A percentile compares a stretch with the other conserved stretches of the same genome.
phyloP scores from a whole-genome alignment of 30 jellyfish, hydroid and myxozoan genomes.

The Turritopsis rubra region DNA sequence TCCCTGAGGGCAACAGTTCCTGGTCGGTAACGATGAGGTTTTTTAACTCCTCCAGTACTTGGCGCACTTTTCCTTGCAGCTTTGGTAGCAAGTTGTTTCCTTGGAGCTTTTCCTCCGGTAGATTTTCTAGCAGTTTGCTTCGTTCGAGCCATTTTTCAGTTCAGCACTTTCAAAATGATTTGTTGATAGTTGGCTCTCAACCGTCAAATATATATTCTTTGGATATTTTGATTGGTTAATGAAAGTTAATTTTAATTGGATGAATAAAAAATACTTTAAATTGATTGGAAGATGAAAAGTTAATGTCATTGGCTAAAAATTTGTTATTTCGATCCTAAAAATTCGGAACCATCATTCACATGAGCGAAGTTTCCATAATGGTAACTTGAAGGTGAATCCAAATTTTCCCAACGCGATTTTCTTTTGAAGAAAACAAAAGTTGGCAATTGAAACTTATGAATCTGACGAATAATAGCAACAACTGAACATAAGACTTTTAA shows the following conservation, averaged over 20 bases:
- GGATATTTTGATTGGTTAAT: background rate
- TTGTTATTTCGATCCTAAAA: constrained; percentile 1
- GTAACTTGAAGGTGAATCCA: background rate
- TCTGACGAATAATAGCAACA: too few relatives aligned
- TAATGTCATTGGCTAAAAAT: background rate
- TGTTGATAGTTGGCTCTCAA: background rate
- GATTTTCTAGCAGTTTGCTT: constrained; percentile 98
- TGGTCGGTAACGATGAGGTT: constrained; percentile 97
- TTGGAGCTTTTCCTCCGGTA: constrained; percentile 98
- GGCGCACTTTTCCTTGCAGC: constrained; percentile 98
- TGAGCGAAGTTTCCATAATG: background rate
- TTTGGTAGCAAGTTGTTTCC: constrained; percentile 95
- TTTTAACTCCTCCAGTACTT: constrained; percentile 95
- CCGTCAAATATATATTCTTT: background rate
- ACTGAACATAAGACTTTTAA: too few relatives aligned
- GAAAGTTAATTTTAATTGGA: constrained; percentile 1
- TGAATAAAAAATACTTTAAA: background rate
- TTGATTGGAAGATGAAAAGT: constrained; percentile 13
- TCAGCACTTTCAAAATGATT: constrained; percentile 4
- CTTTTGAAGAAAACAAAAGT: too few relatives aligned
- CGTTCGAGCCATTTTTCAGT: constrained; percentile 83
- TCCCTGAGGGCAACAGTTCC: constrained; percentile 98
- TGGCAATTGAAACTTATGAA: too few relatives aligned
- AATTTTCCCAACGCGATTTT: background rate
- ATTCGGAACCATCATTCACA: background rate